Conservation (phyloP, 2,797 vertebrate species). For the Austrolebias charrua region DNA sequence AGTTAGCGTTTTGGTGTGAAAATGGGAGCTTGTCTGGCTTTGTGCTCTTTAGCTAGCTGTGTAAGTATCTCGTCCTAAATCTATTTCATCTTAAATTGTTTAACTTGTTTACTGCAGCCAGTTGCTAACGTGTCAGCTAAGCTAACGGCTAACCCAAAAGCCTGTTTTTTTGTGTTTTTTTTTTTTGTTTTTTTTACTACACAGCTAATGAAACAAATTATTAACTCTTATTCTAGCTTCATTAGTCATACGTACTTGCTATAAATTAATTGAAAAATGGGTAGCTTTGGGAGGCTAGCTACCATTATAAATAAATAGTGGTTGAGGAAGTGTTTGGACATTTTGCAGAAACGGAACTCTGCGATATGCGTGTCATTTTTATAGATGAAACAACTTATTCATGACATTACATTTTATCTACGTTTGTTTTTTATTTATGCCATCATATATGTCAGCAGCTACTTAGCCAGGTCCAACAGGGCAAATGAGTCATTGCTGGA, state of each 20-base stretch:
- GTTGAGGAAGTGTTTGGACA: background rate
- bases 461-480: background rate
- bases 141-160: background rate
- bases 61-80: slow-evolving; percentile 80
- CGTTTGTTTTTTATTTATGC: background rate
- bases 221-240: background rate
- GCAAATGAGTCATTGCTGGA: background rate
- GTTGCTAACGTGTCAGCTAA: background rate
- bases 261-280: background rate
- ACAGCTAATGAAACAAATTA: background rate
- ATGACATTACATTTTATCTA: background rate
- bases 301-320: background rate
- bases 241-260: background rate
- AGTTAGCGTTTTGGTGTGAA: slow-evolving; percentile 12
- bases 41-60: slow-evolving; percentile 91
- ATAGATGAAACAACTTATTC: background rate
- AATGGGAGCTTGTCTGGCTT: slow-evolving; percentile 92
- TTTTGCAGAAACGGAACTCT: background rate
- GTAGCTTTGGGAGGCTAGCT: background rate
- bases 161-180: too few species aligned
- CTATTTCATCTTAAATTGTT: fast-evolving
- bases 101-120: background rate
- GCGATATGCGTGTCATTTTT: background rate
- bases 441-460: background rate
- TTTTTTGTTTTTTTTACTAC: too few species aligned